Conservation (phyloP, 2,113 vertebrate species). For the Manacus vitellinus region DNA sequence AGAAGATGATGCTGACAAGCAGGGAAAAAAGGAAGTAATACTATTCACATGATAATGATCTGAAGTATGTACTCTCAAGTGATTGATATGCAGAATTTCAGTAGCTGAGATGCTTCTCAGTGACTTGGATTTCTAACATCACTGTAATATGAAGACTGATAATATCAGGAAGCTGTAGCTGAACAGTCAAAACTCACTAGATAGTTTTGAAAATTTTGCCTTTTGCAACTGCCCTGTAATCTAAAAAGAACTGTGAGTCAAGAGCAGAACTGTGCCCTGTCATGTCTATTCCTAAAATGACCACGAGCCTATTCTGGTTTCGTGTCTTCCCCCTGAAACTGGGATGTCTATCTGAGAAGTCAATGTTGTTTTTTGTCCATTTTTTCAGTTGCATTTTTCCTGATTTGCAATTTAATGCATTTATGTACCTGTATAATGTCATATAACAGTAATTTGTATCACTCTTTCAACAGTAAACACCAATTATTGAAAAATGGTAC, state of each 20-base stretch:
- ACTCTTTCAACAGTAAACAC: background rate
- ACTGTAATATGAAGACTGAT: constrained; percentile 4
- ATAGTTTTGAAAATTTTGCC: background rate
- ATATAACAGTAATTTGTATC: background rate
- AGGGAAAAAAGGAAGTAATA: background rate
- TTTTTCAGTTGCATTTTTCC: background rate
- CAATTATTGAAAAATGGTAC: background rate
- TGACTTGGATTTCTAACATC: background rate
- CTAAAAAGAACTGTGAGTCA: background rate
- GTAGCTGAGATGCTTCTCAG: background rate
- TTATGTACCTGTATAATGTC: background rate
- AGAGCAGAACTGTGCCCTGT: background rate
- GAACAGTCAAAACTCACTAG: background rate
- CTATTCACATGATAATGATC: background rate
- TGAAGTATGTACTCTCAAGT: background rate
- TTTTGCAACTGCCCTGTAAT: background rate
- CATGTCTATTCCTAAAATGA: background rate
- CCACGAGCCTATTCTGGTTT: background rate
- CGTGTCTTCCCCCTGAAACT: background rate
- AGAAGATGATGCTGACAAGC: background rate
- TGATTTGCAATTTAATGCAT: background rate
- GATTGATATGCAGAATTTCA: background rate
- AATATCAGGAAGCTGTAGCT: background rate
- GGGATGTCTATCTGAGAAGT: background rate
- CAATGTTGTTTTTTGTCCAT: background rate